Evolutionary conservation across 2,888 invertebrate species (phyloP).

Genomic region (Ceraclea dissimilis): DNA sequence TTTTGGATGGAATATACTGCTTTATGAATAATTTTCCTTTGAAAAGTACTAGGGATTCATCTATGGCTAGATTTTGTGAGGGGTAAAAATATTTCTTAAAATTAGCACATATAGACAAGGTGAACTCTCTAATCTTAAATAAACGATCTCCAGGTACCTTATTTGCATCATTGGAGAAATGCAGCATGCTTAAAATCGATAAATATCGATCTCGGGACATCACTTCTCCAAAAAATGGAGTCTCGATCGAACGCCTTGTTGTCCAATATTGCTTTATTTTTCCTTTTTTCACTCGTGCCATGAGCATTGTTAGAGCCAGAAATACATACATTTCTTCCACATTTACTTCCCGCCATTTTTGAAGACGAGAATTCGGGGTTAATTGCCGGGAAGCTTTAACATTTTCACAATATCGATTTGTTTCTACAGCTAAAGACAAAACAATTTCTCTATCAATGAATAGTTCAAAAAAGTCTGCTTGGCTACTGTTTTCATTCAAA

Average conservation of each 20-base stretch:
- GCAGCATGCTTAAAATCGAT: not conserved
- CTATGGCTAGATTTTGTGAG: not conserved
- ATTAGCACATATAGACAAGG: not conserved
- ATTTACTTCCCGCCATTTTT: not conserved
- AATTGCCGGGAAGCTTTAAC: not conserved
- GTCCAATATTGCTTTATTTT: not conserved
- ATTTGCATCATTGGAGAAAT: slow-evolving; percentile 1
- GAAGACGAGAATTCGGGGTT: not conserved
- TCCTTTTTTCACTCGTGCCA: not conserved
- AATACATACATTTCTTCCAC: not conserved
- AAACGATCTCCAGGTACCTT: not conserved
- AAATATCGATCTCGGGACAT: not conserved
- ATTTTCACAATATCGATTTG: not conserved
- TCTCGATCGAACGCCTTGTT: not conserved
- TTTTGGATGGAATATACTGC: slow-evolving; percentile 7
- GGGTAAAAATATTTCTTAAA: not conserved
- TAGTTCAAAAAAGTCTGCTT: not conserved
- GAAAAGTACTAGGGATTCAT: not conserved
- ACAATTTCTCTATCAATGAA: not conserved
- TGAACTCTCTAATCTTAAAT: not conserved
- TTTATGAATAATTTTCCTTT: slow-evolving; percentile 4
- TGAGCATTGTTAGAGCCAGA: not conserved
- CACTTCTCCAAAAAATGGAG: not conserved
- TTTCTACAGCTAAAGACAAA: not conserved
- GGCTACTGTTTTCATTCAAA: not conserved